A percentile compares a stretch with the other conserved stretches of the same genome.
Conservation (phyloP, 23 tunicate species). For the Ciona savignyi region DNA sequence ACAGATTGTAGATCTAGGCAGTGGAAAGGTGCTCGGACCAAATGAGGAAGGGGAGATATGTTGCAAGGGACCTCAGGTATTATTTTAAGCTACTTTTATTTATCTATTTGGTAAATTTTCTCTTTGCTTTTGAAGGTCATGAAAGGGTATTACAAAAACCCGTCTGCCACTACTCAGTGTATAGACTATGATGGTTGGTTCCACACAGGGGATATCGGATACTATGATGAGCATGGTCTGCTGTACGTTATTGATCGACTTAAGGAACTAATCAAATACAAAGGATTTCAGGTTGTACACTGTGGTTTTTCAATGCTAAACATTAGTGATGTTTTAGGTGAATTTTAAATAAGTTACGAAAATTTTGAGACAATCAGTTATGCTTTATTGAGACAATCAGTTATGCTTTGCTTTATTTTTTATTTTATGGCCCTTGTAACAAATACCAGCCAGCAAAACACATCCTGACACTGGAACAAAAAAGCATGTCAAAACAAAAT, state of each 20-base stretch:
- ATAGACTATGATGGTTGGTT: constrained; percentile 73
- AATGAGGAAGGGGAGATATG: constrained; percentile 68
- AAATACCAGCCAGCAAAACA: too few species aligned
- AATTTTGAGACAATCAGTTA: too few species aligned
- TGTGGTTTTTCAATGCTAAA: too few species aligned
- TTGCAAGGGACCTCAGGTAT: constrained; percentile 67
- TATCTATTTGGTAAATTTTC: too few species aligned
- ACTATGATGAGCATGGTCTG: constrained; percentile 55
- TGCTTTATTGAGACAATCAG: too few species aligned
- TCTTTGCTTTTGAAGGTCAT: constrained; percentile 31
- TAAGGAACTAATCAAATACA: constrained; percentile 75
- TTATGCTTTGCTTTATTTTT: too few species aligned
- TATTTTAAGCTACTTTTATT: too few species aligned
- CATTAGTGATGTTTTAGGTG: too few species aligned
- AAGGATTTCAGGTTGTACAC: constrained; percentile 88
- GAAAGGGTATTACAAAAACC: constrained; percentile 54
- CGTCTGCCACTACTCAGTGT: constrained; percentile 21
- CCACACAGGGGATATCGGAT: constrained; percentile 87
- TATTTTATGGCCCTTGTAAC: too few species aligned
- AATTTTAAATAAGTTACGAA: too few species aligned
- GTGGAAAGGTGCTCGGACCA: constrained; percentile 34
- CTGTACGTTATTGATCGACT: constrained; percentile 67
- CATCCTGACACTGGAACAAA: too few species aligned
- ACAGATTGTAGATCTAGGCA: constrained; percentile 38
- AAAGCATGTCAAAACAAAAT: too few species aligned